Conservation (phyloP, 2,888 invertebrate species). For the Oscheius sp. region DNA sequence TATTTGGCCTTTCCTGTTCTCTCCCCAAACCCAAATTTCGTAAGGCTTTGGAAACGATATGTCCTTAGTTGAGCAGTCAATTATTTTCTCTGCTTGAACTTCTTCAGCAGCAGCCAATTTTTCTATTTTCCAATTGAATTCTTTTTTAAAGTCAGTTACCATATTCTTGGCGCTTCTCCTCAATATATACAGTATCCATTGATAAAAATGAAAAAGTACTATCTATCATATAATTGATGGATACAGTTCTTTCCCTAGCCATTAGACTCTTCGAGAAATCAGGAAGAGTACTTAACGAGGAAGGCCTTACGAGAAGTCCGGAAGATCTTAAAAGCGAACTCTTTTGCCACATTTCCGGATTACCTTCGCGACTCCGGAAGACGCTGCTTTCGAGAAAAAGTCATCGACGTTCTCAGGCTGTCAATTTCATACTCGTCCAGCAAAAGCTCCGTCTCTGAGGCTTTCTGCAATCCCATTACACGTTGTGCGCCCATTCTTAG, state of each 20-base stretch:
- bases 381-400: background rate
- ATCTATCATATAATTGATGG: background rate
- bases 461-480: slow-evolving; percentile 3
- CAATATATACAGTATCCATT: slow-evolving; percentile 14
- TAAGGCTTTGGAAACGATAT: background rate
- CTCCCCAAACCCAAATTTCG: slow-evolving; percentile 19
- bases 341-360: background rate
- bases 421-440: slow-evolving; percentile 2
- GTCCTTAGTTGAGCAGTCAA: background rate
- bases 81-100: background rate
- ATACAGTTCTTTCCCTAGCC: background rate
- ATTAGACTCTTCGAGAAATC: background rate
- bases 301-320: background rate
- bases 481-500: no score
- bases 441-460: slow-evolving; percentile 5
- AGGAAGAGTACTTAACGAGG: background rate
- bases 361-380: background rate
- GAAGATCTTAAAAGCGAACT: background rate
- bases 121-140: background rate
- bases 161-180: slow-evolving; percentile 12
- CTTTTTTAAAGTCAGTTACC: background rate
- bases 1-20: background rate
- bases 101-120: background rate
- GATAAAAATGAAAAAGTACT: slow-evolving; percentile 10
- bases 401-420: background rate